These are phyloP conservation scores for Pungitius pungitius DNA, from an alignment of 2,113 vertebrate genomes.

Conservation along the genomic window DNA sequence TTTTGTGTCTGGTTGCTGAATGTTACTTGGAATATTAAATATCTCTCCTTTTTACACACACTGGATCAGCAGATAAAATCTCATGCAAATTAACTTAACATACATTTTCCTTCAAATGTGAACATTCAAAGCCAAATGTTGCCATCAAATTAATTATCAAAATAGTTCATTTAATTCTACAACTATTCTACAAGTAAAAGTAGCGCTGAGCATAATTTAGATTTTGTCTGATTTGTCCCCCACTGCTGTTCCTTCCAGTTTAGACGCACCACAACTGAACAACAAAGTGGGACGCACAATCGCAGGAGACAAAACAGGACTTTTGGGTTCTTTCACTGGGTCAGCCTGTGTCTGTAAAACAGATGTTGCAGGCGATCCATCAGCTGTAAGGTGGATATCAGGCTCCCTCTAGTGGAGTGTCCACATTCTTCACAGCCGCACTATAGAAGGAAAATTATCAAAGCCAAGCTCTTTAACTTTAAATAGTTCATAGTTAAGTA, in stretches of 20 bases:
- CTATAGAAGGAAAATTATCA: neutral
- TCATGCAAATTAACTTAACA: neutral
- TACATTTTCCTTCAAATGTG: neutral
- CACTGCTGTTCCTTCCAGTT: neutral
- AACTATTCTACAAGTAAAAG: neutral
- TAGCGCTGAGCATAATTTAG: neutral
- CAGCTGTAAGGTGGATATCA: slow-evolving; percentile 21
- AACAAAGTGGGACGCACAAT: neutral
- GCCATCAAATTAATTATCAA: neutral
- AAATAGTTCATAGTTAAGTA: neutral
- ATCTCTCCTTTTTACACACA: neutral
- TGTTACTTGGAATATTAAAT: neutral
- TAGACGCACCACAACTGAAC: neutral
- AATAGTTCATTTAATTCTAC: neutral
- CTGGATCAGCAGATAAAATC: neutral
- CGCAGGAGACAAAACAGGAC: neutral
- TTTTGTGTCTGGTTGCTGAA: neutral
- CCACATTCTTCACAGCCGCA: neutral
- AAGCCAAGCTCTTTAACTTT: neutral
- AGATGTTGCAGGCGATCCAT: slow-evolving; percentile 7
- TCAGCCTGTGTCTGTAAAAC: slow-evolving; percentile 11
- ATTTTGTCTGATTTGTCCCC: neutral
- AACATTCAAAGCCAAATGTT: neutral
- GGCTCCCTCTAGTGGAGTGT: slow-evolving; percentile 60
- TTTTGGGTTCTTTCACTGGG: neutral